phyloP scores from a whole-genome alignment of 1,140 invertebrate species.

The Sesamia nonagrioides region DNA sequence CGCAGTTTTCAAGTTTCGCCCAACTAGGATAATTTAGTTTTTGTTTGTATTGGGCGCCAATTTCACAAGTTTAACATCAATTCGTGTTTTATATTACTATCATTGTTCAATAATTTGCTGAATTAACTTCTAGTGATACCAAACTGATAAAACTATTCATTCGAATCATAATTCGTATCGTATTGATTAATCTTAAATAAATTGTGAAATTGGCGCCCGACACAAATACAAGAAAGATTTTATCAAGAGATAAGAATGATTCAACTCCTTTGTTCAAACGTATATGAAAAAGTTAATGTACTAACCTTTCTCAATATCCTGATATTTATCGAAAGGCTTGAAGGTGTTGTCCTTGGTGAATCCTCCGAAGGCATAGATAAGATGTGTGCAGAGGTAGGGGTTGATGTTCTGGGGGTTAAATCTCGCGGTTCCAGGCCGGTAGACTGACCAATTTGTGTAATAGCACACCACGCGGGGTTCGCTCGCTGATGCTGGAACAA shows the following conservation, averaged over 20 bases:
- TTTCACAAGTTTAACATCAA: too few species aligned
- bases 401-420: constrained; percentile 98
- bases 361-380: constrained; percentile 97
- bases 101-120: too few species aligned
- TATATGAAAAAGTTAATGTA: not conserved
- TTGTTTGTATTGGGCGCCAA: too few species aligned
- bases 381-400: constrained; percentile 97
- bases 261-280: not conserved
- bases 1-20: too few species aligned
- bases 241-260: too few species aligned
- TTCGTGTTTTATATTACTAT: too few species aligned
- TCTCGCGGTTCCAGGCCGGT: constrained; percentile 95
- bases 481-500: constrained; percentile 68
- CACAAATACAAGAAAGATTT: too few species aligned
- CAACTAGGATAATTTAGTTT: too few species aligned
- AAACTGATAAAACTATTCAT: too few species aligned
- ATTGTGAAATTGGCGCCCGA: constrained; percentile 33
- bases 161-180: too few species aligned
- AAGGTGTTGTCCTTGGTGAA: constrained; percentile 96
- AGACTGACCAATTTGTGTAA: constrained; percentile 98
- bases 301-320: constrained; percentile 97
- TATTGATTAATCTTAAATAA: not conserved
- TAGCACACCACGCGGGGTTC: constrained; percentile 94
- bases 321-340: constrained; percentile 97
- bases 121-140: too few species aligned